These are phyloP conservation scores for Chelmon rostratus DNA, from an alignment of 2,797 vertebrate genomes.

Conservation along the genomic window DNA sequence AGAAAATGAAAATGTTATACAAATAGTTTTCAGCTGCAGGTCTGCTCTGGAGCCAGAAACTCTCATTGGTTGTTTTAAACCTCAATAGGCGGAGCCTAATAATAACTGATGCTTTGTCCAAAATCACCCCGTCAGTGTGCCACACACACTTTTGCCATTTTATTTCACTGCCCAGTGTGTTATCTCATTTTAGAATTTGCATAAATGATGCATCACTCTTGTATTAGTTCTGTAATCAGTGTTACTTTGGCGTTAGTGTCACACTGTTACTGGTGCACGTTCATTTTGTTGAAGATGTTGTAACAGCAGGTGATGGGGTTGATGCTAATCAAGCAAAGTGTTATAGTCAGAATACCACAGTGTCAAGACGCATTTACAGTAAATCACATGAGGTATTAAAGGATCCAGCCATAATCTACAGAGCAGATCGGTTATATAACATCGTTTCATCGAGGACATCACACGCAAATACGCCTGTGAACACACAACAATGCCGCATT, in stretches of 20 bases:
- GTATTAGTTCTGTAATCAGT: neutral
- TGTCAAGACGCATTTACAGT: neutral
- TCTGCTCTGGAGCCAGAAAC: neutral
- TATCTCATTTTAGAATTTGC: neutral
- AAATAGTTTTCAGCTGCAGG: neutral
- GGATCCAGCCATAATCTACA: neutral
- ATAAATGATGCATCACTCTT: neutral
- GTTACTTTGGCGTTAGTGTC: too few species aligned
- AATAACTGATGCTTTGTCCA: neutral
- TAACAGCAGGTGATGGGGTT: neutral
- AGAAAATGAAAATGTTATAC: neutral
- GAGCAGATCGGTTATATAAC: slow-evolving; percentile 1
- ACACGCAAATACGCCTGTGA: neutral
- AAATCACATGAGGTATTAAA: slow-evolving; percentile 1
- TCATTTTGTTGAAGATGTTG: neutral
- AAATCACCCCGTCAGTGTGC: neutral
- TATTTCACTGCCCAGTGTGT: neutral
- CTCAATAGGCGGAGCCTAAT: neutral
- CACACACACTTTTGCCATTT: neutral
- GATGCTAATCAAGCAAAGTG: neutral
- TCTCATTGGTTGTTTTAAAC: neutral
- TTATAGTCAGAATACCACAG: neutral
- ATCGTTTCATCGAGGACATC: slow-evolving; percentile 12
- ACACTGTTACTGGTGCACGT: neutral
- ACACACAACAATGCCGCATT: neutral